Evolutionary conservation across 2,797 vertebrate genomes (phyloP), one percentile per base, ranked within the genome.

Genomic region (Cossypha polioptera): DNA sequence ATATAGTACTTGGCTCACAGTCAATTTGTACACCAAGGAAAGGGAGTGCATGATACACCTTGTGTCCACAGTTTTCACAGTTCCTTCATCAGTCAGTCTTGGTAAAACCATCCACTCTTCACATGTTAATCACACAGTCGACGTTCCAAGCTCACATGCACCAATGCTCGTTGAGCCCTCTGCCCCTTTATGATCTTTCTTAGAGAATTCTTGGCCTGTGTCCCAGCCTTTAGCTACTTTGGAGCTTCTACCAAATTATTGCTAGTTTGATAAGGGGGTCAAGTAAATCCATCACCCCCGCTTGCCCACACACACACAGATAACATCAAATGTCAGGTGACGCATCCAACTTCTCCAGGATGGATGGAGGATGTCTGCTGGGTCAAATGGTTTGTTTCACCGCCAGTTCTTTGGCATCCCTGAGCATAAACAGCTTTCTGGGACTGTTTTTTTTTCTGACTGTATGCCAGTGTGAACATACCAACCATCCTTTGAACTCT

Each of bases 51-150:
- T 22, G 18, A 18, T 18, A 54, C 4, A 25, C 10, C 24, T 63
- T 13, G 13, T 47, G 20, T 4, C 33, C 29, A 19, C 33, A 55
- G 29, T 28, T 47, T 63, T n/a, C 40, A 28, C 29, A 33, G 13
- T 16, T 40, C 16, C 24, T 63, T 38, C 35, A 16, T 25, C 24
- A 17, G 11, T 20, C 5, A 47, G 9, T 48, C 35, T 20, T 33
- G 42, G 50, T 33, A 20, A 73, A 83, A 63, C 33, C 19, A 29
- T 11, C 12, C 33, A 16, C 7, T 11, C 4, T n/a, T 40, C 18
- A 5, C 1, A 0, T 33, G 16, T 29, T 48, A 48, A 29, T 73
- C 24, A 29, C 25, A 29, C 10, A 29, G 50, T 1, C 7, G 2
- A 29, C 0, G 0, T 47, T 63, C 58, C 50, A 83, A 40, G 16